Evolutionary conservation across 2,113 vertebrate genomes (phyloP).

Genomic region (Xenopus laevis): DNA sequence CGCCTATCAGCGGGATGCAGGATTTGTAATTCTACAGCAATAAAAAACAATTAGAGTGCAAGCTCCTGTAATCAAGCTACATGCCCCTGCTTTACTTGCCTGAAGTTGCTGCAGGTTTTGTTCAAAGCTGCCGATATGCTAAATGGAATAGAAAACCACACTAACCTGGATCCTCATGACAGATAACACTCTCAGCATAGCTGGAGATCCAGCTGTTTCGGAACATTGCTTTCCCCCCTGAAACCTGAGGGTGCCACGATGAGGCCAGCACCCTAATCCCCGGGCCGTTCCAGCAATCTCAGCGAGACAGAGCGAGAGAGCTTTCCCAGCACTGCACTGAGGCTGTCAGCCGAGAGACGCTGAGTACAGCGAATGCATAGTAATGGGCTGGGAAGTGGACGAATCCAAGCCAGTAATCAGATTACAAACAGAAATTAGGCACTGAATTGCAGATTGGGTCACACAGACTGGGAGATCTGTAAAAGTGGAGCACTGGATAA

Average conservation of each 20-base stretch:
- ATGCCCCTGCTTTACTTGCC: neutral
- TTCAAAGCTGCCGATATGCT: neutral
- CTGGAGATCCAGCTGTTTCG: constrained; percentile 87
- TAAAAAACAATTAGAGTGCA: neutral
- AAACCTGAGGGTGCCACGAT: constrained; percentile 18
- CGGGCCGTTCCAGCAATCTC: constrained; percentile 58
- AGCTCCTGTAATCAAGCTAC: neutral
- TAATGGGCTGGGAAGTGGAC: constrained; percentile 72
- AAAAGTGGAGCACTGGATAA: constrained; percentile 48
- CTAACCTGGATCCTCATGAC: constrained; percentile 90
- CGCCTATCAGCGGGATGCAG: too few species aligned
- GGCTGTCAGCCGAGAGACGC: constrained; percentile 63
- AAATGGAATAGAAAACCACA: constrained; percentile 37
- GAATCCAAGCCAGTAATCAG: constrained; percentile 82
- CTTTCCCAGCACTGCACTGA: constrained; percentile 61
- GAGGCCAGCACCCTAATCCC: constrained; percentile 58
- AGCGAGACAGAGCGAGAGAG: constrained; percentile 50
- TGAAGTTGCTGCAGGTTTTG: too few species aligned
- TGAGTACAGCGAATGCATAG: constrained; percentile 61
- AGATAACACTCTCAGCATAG: constrained; percentile 82
- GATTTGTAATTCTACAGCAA: neutral
- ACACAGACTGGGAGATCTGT: constrained; percentile 54
- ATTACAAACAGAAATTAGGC: constrained; percentile 93
- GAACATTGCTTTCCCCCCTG: constrained; percentile 77
- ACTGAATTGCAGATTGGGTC: constrained; percentile 68